Evolutionary conservation across 2,113 vertebrate genomes (phyloP).

Genomic region (Perca fluviatilis): DNA sequence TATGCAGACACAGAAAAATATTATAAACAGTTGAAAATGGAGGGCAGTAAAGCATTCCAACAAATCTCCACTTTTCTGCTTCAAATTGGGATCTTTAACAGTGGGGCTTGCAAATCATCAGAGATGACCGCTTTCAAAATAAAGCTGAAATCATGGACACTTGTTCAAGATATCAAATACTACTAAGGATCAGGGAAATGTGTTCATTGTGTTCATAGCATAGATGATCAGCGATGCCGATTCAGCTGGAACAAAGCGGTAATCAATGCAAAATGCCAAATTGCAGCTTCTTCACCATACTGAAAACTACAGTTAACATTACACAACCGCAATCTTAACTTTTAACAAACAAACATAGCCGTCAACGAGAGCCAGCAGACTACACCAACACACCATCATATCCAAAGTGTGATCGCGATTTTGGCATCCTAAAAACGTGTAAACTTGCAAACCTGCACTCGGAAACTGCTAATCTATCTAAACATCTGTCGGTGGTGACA

Average conservation of each 20-base stretch:
- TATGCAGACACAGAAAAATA: conserved; percentile 99
- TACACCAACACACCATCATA: not conserved
- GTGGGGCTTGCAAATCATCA: conserved; percentile 93
- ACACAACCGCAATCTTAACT: not conserved
- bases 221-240: not conserved
- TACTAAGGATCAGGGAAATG: not conserved
- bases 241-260: not conserved
- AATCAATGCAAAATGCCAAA: not conserved
- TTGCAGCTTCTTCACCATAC: not conserved
- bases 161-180: not conserved
- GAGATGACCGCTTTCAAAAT: not conserved
- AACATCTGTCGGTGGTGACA: conserved; percentile 9
- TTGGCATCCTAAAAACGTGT: not conserved
- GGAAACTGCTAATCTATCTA: not conserved
- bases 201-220: not conserved
- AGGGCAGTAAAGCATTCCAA: conserved; percentile 99
- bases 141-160: not conserved
- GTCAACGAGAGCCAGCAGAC: not conserved
- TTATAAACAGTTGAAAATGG: conserved; percentile 99
- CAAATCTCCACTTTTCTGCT: conserved; percentile 98
- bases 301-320: not conserved
- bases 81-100: conserved; percentile 92
- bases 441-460: not conserved
- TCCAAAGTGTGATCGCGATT: not conserved
- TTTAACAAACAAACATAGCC: not conserved